Percentiles rank a stretch among this genome's conserved stretches.
Conservation (phyloP, 1,140 invertebrate genomes). For the Drosophila pseudoananassae region DNA sequence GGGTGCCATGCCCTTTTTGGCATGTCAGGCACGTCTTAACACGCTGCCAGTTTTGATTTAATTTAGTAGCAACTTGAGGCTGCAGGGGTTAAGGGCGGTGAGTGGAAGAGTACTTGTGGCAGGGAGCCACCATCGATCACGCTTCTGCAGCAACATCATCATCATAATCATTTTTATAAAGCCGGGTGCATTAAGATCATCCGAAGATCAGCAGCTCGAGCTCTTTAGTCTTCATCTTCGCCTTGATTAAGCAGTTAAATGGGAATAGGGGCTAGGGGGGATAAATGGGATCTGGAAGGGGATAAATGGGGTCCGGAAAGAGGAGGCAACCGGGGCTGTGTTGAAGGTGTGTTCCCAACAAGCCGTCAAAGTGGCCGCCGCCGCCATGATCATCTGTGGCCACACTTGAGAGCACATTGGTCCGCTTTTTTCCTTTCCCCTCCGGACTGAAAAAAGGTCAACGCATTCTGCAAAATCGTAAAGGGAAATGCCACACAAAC, state of each 20-base stretch:
- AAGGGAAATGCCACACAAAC: slow-evolving; percentile 78
- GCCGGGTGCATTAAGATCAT: slow-evolving; percentile 43
- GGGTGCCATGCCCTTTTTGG: slow-evolving; percentile 36
- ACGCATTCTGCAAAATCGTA: slow-evolving; percentile 68
- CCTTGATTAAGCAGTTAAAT: slow-evolving; percentile 79
- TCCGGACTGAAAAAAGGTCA: slow-evolving; percentile 56
- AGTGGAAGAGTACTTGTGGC: slow-evolving; percentile 9
- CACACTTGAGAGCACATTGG: slow-evolving; percentile 70
- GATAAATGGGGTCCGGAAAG: not conserved
- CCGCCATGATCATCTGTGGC: slow-evolving; percentile 51
- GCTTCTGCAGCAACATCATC: slow-evolving; percentile 27
- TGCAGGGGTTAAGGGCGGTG: slow-evolving; percentile 2
- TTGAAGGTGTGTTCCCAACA: slow-evolving; percentile 68
- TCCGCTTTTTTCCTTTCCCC: slow-evolving; percentile 4
- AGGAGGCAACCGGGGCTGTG: not conserved
- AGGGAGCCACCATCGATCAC: slow-evolving; percentile 72
- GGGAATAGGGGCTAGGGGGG: slow-evolving; percentile 37
- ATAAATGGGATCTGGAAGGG: not conserved
- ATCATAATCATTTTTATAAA: slow-evolving; percentile 22
- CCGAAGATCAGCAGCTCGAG: slow-evolving; percentile 60
- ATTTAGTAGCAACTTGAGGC: slow-evolving; percentile 68
- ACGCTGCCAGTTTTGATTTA: slow-evolving; percentile 81
- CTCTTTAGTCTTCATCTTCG: slow-evolving; percentile 50
- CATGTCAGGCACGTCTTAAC: slow-evolving; percentile 78
- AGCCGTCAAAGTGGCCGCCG: slow-evolving; percentile 72